Base-by-base conservation (phyloP, 2,888 invertebrate genomes). In the Oxycera nigricornis region DNA sequence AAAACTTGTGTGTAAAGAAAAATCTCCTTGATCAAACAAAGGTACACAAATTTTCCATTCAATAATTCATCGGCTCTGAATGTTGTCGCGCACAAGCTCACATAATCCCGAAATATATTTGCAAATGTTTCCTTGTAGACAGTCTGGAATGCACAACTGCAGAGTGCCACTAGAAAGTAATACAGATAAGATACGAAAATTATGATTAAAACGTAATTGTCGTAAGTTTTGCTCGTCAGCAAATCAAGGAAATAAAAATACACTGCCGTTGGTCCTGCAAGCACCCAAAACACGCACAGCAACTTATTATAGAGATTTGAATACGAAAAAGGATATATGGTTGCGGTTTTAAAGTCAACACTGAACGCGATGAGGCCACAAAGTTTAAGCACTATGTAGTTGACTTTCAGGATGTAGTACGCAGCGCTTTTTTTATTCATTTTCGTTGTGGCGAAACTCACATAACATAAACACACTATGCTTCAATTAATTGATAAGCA, bases 321-420 rank as follows among this genome's bases (percentile, higher is more conserved):
- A n/a, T n/a, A n/a, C n/a, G n/a, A n/a, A n/a, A n/a, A n/a, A n/a
- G n/a, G n/a, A n/a, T n/a, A n/a, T n/a, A n/a, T n/a, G n/a, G n/a
- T n/a, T n/a, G n/a, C n/a, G n/a, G n/a, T n/a, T n/a, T 31, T 35
- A n/a, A 62, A 62, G 20, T 62, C 62, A 62, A 62, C 30, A 22
- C 20, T 62, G n/a, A 35, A 2, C 2, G 20, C 26, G 2, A 62
- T 2, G 2, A 62, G 39, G 4, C 62, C 62, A 17, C 31, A 26
- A 7, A 62, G 9, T 35, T 62, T 62, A 4, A 62, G 17, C 46
- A 46, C 46, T 7, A 46, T 14, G 14, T 46, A 46, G 14, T 46
- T 17, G 2, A 46, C 17, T 2, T 17, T 14, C 11, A 46, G 46
- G 17, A 46, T 46, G 17, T 46, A 46, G 17, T 46, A 46, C 3